phyloP scores from a whole-genome alignment of 2,797 vertebrate species.

The Sebastes ruberrimus region DNA sequence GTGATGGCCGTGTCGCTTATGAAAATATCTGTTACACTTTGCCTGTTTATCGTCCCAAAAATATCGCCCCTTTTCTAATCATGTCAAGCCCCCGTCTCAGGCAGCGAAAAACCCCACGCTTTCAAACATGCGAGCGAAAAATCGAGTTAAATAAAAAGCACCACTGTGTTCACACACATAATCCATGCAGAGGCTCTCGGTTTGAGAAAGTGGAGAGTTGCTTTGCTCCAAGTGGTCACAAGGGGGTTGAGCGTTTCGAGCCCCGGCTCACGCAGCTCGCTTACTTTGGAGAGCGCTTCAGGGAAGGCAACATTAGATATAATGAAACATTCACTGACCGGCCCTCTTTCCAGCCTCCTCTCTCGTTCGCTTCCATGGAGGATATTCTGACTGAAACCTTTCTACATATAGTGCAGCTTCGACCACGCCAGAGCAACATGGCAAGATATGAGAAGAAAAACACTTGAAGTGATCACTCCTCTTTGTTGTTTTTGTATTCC shows the following conservation, averaged over 20 bases:
- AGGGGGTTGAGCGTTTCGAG: slow-evolving; percentile 94
- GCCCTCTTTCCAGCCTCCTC: slow-evolving; percentile 82
- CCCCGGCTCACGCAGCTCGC: slow-evolving; percentile 84
- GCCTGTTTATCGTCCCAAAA: slow-evolving; percentile 90
- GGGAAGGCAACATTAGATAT: slow-evolving; percentile 94
- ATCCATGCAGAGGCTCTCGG: slow-evolving; percentile 92
- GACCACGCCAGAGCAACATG: slow-evolving; percentile 40
- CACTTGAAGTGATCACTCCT: slow-evolving; percentile 14
- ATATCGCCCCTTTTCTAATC: slow-evolving; percentile 87
- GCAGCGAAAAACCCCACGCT: slow-evolving; percentile 88
- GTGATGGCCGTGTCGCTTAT: slow-evolving; percentile 57
- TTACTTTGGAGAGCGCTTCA: slow-evolving; percentile 94
- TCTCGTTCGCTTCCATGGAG: slow-evolving; percentile 59
- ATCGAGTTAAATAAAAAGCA: slow-evolving; percentile 93
- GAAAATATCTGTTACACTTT: slow-evolving; percentile 79
- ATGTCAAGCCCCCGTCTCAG: slow-evolving; percentile 86
- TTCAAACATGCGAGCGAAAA: slow-evolving; percentile 85
- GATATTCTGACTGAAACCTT: slow-evolving; percentile 71
- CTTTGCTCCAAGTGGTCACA: slow-evolving; percentile 96
- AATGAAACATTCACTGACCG: slow-evolving; percentile 95
- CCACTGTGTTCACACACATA: slow-evolving; percentile 95
- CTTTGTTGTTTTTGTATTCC: slow-evolving; percentile 5
- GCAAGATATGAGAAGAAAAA: slow-evolving; percentile 43
- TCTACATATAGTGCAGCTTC: slow-evolving; percentile 48
- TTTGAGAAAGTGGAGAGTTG: slow-evolving; percentile 92